Evolutionary conservation across 2,113 vertebrate species (phyloP), one percentile per base, ranked within the genome.

Genomic region (Colius striatus): DNA sequence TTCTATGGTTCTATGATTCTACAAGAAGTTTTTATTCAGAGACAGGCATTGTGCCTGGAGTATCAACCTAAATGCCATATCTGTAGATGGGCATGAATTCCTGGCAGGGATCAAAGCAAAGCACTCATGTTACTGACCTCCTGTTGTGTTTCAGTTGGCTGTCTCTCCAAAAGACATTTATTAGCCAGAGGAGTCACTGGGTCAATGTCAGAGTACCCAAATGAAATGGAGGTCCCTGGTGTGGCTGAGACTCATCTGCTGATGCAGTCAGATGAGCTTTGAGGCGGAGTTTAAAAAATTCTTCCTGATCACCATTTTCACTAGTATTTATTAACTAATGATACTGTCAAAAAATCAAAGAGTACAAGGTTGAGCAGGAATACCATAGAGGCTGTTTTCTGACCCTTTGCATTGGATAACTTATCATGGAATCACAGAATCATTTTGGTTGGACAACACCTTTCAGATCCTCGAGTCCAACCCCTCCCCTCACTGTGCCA

Each of bases 41-140:
- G 1, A 11, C 5, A 7, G 17, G 7, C 22, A 13, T 55, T 27
- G n/a, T 43, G 50, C 22, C 58, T 77, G 57, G 51, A 16, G 30
- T 1, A 2, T 14, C 30, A 17, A 5, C 41, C 10, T 5, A 4
- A 19, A 2, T 7, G 3, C 25, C 2, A 0, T 45, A 22, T 16
- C 51, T 60, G 65, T 17, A 43, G 51, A 8, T 0, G 2, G 38
- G 11, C 20, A 7, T 1, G 5, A 19, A 3, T 18, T n/a, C 38
- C 26, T 2, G 5, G 25, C n/a, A 34, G 38, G 17, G 50, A 5
- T 26, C 22, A 10, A 22, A 55, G 54, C 1, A 1, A 70, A 23
- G 12, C 16, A 48, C 62, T 53, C 16, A 2, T 2, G 1, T 27
- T 30, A 11, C 30, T 4, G 30, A 1, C 20, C 4, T 54, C 43